Base-by-base conservation (phyloP, 2,888 invertebrate genomes). In the Phaedon cochleariae region DNA sequence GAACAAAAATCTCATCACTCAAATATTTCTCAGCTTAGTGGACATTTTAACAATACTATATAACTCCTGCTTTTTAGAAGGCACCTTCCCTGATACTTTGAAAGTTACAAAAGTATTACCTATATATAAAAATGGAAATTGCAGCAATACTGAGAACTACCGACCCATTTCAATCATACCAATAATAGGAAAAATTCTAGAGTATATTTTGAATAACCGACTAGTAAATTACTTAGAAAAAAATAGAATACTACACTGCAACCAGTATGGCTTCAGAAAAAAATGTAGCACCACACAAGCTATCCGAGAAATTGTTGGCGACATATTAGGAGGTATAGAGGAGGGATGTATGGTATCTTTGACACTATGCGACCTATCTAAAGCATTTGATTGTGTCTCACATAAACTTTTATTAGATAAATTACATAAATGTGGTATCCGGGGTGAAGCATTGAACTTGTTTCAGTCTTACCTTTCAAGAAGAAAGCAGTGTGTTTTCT, bases 151-250 rank as follows among this genome's bases (percentile, higher is more conserved):
- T 45, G 10, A 45, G 15, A 45, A 45, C 45, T 45, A n/a, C 45
- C n/a, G 45, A 45, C 45, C 45, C 45, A 45, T 45, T n/a, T 45
- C 45, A n/a, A 45, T 45, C 45, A n/a, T 45, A 45, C 45, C 45
- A 45, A 26, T 26, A 26, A 26, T 26, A 5, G 26, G 26, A 7
- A 26, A 26, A 26, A 26, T 26, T 26, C 7, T 7, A 5, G 26
- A 26, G 7, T 7, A 7, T 26, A 26, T 26, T 7, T 7, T 26
- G 26, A 26, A 26, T 26, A 26, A 17, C 46, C 46, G 46, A 46
- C 20, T 46, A 46, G 46, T 46, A 7, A 26, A 3, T 5, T 26
- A 5, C 26, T 26, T 26, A 26, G 26, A 26, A 26, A 26, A 26
- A 26, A 46, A 46, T 46, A 18, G 15, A 46, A 15, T 46, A 46